These are phyloP conservation scores for Cloeon dipterum DNA, from an alignment of 2,888 invertebrate species.

Conservation along the genomic window DNA sequence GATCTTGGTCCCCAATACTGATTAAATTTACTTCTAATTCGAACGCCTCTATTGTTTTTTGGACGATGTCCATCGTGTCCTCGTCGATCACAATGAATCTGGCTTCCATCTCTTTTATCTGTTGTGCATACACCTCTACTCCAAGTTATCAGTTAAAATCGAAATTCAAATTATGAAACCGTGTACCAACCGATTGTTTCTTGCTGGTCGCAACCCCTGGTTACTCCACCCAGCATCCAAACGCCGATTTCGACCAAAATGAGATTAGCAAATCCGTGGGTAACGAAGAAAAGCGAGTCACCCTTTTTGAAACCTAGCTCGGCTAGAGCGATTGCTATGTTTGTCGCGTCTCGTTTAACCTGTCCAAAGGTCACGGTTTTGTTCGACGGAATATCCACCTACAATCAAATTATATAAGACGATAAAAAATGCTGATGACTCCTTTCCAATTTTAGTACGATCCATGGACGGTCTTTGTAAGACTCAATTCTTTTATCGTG, in stretches of 20 bases:
- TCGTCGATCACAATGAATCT: not conserved
- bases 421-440: too few relatives aligned
- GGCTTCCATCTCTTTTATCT: not conserved
- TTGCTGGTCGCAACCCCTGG: constrained; percentile 5
- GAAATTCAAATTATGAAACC: not conserved
- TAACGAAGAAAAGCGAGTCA: constrained; percentile 5
- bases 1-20: not conserved
- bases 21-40: not conserved
- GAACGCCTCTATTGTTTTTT: not conserved
- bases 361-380: not conserved
- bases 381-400: not conserved
- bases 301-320: constrained; percentile 5
- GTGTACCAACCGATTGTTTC: constrained; percentile 4
- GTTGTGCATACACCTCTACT: not conserved
- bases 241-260: constrained; percentile 4
- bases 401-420: too few relatives aligned
- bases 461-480: too few relatives aligned
- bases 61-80: not conserved
- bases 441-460: too few relatives aligned
- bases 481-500: too few relatives aligned
- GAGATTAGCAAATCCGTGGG: constrained; percentile 5
- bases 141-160: not conserved
- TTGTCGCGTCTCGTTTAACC: not conserved
- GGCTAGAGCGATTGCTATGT: constrained; percentile 5
- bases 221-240: constrained; percentile 7